Conservation (phyloP, 2,113 vertebrate genomes). For the Ginglymostoma cirratum region DNA sequence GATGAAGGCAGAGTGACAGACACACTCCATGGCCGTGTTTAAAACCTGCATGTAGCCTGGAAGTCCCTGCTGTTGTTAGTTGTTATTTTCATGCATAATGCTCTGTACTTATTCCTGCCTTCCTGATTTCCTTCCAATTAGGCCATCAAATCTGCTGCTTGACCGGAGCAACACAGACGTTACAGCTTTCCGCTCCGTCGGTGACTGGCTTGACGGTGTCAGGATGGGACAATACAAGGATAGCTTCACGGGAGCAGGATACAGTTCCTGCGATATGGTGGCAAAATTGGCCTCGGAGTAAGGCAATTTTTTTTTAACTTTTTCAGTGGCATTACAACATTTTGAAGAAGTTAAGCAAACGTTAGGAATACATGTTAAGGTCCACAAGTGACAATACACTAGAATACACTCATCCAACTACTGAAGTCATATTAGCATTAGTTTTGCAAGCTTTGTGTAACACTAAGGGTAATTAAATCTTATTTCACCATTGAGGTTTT, state of each 20-base stretch:
- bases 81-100: conserved; percentile 30
- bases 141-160: conserved; percentile 85
- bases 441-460: background rate
- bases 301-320: conserved; percentile 47
- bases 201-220: conserved; percentile 87
- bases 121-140: conserved; percentile 48
- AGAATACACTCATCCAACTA: background rate
- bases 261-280: conserved; percentile 91
- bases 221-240: conserved; percentile 86
- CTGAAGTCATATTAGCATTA: background rate
- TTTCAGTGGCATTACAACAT: background rate
- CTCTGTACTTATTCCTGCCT: background rate
- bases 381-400: background rate
- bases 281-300: conserved; percentile 95
- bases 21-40: conserved; percentile 39
- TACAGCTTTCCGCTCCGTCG: conserved; percentile 66
- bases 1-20: conserved; percentile 38
- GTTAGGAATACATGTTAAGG: background rate
- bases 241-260: conserved; percentile 86
- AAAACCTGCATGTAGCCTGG: conserved; percentile 24
- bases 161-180: conserved; percentile 83
- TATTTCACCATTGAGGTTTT: background rate
- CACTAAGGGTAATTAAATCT: background rate
- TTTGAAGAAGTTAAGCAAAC: background rate
- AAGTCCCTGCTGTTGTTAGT: conserved; percentile 38